These are phyloP conservation scores for Sarcophaga peregrina DNA, from an alignment of 1,140 invertebrate species.

Conservation along the genomic window DNA sequence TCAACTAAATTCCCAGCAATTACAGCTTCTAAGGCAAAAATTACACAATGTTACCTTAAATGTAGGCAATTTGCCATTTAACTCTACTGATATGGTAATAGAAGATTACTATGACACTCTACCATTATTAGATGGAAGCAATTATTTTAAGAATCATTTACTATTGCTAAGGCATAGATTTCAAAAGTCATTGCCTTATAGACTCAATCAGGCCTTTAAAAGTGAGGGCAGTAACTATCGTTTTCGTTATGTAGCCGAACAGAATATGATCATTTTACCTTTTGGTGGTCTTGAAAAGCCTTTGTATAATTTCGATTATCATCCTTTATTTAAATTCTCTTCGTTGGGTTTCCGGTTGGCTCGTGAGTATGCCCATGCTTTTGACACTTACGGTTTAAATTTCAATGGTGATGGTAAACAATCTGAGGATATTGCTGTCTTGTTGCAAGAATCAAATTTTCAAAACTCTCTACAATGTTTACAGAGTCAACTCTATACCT, in stretches of 20 bases:
- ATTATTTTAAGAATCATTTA: conserved; percentile 12
- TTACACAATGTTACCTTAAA: neutral
- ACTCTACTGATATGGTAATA: neutral
- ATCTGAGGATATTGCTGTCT: neutral
- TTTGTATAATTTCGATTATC: conserved; percentile 43
- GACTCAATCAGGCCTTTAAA: neutral
- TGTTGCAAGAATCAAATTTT: neutral
- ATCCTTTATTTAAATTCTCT: conserved; percentile 53
- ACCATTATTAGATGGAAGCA: neutral
- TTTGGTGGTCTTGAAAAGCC: conserved; percentile 52
- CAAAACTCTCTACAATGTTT: conserved; percentile 46
- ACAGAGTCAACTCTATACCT: conserved; percentile 43
- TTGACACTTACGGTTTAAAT: conserved; percentile 42
- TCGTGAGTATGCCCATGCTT: conserved; percentile 56
- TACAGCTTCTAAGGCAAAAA: neutral
- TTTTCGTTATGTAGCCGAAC: conserved; percentile 45
- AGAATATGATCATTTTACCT: conserved; percentile 52
- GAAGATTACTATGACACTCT: neutral
- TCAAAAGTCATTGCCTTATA: neutral
- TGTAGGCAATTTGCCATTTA: neutral
- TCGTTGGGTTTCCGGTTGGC: conserved; percentile 54
- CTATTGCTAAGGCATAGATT: neutral
- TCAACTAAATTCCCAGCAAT: neutral
- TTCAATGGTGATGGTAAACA: conserved; percentile 47
- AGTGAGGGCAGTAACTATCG: neutral